Base-by-base conservation (phyloP, 1,140 invertebrate species). In the Psix sp. region DNA sequence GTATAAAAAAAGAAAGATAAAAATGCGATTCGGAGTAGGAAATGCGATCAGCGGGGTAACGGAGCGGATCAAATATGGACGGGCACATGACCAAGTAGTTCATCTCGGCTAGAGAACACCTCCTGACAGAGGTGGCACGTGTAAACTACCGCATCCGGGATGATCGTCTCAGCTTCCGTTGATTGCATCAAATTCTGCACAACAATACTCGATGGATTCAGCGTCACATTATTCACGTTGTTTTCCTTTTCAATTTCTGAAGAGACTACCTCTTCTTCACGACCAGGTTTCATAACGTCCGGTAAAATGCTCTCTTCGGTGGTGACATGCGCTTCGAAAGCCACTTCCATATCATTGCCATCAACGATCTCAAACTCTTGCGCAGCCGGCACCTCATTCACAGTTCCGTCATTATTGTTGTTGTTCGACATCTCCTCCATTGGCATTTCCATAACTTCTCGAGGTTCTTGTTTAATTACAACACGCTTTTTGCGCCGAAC, bases 121-220 rank as follows among this genome's bases (percentile, higher is more conserved):
- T 90, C 89, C n/a, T 91, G 89, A 79, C 94, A 94, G 91, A 95
- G 94, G 80, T 94, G 92, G 79, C 94, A 95, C 42, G 91, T 92
- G 76, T 90, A 89, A 38, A 89, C 87, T 1, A 90, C 73, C 1
- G 86, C 80, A 67, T 88, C 89, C 2, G 88, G 87, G 67, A 89
- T 87, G 38, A 88, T 84, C 16, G 88, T 85, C 54, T 89, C 89
- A 20, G 81, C 77, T 52, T 78, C 70, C 39, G 83, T 71, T 0
- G 81, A 68, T 3, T 81, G 51, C 0, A 85, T 86, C 16, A 84
- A 66, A 62, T 70, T 80, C 26, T 84, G 81, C 20, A 82, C 62
- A 1, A 82, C 60, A 11, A 86, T 70, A 18, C 76, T 76, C 3
- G 80, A 57, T 0, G 78, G 52, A 0, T 80, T 72, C 15, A 82